A percentile compares a stretch with the other conserved stretches of the same genome.
These are phyloP conservation scores for Gonioctena quinquepunctata DNA, from an alignment of 1,140 invertebrate species.

Conservation along the genomic window DNA sequence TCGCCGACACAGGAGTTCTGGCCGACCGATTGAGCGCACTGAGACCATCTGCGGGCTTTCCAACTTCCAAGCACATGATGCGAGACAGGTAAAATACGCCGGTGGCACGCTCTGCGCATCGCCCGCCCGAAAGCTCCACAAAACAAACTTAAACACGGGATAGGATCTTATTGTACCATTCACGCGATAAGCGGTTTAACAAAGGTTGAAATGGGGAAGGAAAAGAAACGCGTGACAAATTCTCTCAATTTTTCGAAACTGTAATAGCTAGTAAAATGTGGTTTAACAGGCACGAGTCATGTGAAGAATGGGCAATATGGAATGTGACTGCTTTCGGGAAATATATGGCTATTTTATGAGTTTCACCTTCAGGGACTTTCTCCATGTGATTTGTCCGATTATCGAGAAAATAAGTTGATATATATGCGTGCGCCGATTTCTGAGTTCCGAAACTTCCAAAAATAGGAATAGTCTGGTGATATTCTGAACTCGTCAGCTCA, in stretches of 20 bases:
- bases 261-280: not conserved
- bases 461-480: too few relatives aligned
- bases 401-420: too few relatives aligned
- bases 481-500: too few relatives aligned
- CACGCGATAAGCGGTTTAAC: conserved; percentile 10
- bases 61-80: not conserved
- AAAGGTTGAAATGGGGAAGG: not conserved
- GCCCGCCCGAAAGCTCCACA: not conserved
- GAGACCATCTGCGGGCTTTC: not conserved
- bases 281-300: not conserved
- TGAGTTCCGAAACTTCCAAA: too few relatives aligned
- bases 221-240: not conserved
- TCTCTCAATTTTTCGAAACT: not conserved
- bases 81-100: not conserved
- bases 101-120: not conserved
- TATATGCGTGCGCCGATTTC: too few relatives aligned
- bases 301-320: not conserved
- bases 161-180: not conserved
- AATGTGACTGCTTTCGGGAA: not conserved
- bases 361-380: too few relatives aligned
- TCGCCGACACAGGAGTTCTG: too few relatives aligned
- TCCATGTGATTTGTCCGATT: too few relatives aligned
- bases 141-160: not conserved
- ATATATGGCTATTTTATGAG: too few relatives aligned
- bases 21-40: not conserved